phyloP scores from a whole-genome alignment of 2,888 invertebrate species.

The Tenthredo distinguenda region DNA sequence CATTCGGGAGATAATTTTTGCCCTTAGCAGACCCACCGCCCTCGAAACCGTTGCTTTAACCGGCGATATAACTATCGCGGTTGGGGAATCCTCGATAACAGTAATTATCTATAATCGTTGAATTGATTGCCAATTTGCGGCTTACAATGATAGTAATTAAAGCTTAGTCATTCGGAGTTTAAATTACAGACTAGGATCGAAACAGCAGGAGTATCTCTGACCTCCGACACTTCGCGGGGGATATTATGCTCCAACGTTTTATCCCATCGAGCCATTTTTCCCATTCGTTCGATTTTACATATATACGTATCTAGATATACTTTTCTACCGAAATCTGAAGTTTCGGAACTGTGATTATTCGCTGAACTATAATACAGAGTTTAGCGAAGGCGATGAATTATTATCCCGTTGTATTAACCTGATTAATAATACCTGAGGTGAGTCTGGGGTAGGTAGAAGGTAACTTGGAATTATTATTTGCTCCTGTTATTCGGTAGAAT shows the following conservation, averaged over 20 bases:
- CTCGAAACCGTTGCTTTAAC: neutral
- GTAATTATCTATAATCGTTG: conserved; percentile 44
- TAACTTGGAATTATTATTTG: neutral
- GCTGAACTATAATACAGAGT: neutral
- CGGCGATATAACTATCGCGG: conserved; percentile 38
- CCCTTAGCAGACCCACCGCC: too few species aligned
- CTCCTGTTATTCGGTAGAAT: neutral
- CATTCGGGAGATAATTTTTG: neutral
- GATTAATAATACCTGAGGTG: neutral
- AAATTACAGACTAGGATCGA: neutral
- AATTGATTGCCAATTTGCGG: conserved; percentile 48
- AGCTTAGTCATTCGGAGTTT: conserved; percentile 35
- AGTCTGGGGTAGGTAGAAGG: neutral
- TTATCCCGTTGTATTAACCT: neutral
- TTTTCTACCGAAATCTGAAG: neutral
- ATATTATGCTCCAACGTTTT: neutral
- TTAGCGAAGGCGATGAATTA: neutral
- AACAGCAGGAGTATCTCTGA: neutral
- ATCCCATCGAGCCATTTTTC: neutral
- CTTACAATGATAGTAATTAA: conserved; percentile 37
- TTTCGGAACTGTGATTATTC: neutral
- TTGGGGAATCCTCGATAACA: conserved; percentile 33
- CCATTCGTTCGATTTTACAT: neutral
- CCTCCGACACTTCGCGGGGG: neutral
- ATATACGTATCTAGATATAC: too few species aligned